A percentile compares a stretch with the other conserved stretches of the same genome.
Conservation (phyloP, 2,888 invertebrate genomes). For the Troides aeacus region DNA sequence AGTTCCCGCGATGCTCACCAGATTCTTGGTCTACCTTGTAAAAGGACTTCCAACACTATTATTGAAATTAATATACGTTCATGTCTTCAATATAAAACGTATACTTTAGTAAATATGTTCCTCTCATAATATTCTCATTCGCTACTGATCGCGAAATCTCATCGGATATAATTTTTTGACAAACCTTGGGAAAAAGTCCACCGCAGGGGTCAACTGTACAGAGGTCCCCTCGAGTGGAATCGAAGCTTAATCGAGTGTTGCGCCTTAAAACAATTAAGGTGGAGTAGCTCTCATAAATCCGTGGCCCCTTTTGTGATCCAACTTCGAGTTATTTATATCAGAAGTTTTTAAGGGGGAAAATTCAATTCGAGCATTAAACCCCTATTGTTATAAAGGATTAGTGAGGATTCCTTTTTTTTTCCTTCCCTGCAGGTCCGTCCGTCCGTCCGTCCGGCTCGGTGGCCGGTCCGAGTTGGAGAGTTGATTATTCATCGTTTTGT, state of each 20-base stretch:
- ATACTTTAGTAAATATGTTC: too few relatives aligned
- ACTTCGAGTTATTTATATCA: slow-evolving; percentile 44
- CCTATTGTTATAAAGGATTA: slow-evolving; percentile 47
- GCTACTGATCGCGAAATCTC: too few relatives aligned
- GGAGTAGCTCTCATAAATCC: slow-evolving; percentile 44
- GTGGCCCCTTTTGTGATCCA: slow-evolving; percentile 38
- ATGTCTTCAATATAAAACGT: too few relatives aligned
- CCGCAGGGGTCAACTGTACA: slow-evolving; percentile 27
- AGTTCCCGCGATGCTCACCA: too few relatives aligned
- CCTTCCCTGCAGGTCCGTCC: slow-evolving; percentile 4
- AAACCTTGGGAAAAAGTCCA: neutral
- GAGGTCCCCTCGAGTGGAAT: slow-evolving; percentile 26
- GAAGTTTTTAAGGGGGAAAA: slow-evolving; percentile 42
- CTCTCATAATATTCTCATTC: too few relatives aligned
- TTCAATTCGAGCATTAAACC: slow-evolving; percentile 49
- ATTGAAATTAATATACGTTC: too few relatives aligned
- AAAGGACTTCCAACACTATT: too few relatives aligned
- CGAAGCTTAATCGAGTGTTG: slow-evolving; percentile 39
- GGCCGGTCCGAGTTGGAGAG: slow-evolving; percentile 14
- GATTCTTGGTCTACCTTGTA: too few relatives aligned
- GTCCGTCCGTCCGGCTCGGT: neutral
- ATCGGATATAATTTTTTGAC: too few relatives aligned
- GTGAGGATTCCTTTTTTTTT: slow-evolving; percentile 40
- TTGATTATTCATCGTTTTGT: slow-evolving; percentile 30
- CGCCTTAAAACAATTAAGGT: slow-evolving; percentile 47